Base-by-base conservation (phyloP, 2,113 vertebrate species). In the Martes martes region DNA sequence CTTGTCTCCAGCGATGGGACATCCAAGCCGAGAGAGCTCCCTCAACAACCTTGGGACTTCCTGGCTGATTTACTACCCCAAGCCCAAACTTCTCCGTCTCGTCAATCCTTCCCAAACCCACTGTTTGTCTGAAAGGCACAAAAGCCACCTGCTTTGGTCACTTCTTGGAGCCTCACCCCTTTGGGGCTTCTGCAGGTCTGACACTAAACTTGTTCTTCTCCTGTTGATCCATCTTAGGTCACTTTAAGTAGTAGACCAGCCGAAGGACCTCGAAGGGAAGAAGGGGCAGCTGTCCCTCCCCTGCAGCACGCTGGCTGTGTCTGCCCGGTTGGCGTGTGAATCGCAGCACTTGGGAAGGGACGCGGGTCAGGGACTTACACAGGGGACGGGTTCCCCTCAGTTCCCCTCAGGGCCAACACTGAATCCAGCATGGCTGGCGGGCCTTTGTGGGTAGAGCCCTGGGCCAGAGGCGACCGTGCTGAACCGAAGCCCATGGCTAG, bases 311-410 rank as follows among this genome's bases (percentile, higher is more conserved):
- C 28, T 7, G 63, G 63, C 28, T 13, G 26, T 33, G 63, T 65
- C 28, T 42, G 91, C 55, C 78, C 61, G 45, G 7, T 26, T 5
- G 1, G 67, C 0, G 15, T 52, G 73, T 10, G 28, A 18, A 0
- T 28, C 55, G 63, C 28, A 78, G 78, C 36, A 11, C 42, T 11
- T 0, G 4, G 82, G 11, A 65, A 10, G 19, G 61, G 52, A 13
- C 45, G 1, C 28, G 1, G 0, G 47, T 45, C 24, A n/a, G 65
- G 80, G 16, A 39, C 11, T 8, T 47, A 33, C 4, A 1, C 23
- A 31, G 61, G 74, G 61, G 67, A 65, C 33, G 1, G 63, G 61
- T 36, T 36, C 36, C 36, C 36, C 59, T 0, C 47, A 0, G 0
- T 33, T 69, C 59, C 89, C n/a, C 9, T 2, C 1, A 36, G 74